Evolutionary conservation across 92 coral and sea anemone species (phyloP).

Genomic region (Zoanthus sansibaricus): DNA sequence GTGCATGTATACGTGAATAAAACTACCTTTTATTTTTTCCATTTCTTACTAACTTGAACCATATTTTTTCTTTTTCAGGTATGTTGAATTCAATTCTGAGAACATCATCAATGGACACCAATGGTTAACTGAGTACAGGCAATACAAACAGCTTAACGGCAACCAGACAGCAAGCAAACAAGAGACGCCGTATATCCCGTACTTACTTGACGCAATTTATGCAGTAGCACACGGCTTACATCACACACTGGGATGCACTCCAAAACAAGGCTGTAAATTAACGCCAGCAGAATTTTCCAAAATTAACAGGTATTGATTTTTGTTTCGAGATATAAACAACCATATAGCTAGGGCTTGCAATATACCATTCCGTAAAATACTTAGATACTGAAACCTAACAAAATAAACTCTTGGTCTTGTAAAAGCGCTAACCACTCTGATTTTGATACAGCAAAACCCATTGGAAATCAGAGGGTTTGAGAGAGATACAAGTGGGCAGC

Average conservation of each 20-base stretch:
- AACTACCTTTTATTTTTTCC: too few relatives aligned
- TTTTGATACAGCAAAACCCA: too few relatives aligned
- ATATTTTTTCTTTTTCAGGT: background rate
- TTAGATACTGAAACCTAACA: too few relatives aligned
- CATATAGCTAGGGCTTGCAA: too few relatives aligned
- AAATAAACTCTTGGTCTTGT: too few relatives aligned
- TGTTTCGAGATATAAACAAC: background rate
- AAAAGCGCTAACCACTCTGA: too few relatives aligned
- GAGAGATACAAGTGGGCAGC: too few relatives aligned
- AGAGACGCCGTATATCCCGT: constrained; percentile 70
- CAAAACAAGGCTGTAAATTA: constrained; percentile 47
- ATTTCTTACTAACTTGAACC: too few relatives aligned
- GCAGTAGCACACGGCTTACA: constrained; percentile 87
- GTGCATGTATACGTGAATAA: too few relatives aligned
- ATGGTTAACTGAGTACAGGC: constrained; percentile 65
- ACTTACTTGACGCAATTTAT: constrained; percentile 88
- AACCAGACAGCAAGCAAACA: background rate
- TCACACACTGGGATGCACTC: constrained; percentile 72
- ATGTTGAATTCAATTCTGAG: constrained; percentile 30
- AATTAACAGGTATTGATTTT: constrained; percentile 63
- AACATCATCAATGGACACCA: background rate
- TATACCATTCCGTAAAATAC: too few relatives aligned
- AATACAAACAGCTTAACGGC: background rate
- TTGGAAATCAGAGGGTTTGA: too few relatives aligned
- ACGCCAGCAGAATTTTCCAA: constrained; percentile 56